Evolutionary conservation across 1,140 invertebrate genomes (phyloP), one percentile per base, ranked within the genome.

Genomic region (Pissodes strobi): DNA sequence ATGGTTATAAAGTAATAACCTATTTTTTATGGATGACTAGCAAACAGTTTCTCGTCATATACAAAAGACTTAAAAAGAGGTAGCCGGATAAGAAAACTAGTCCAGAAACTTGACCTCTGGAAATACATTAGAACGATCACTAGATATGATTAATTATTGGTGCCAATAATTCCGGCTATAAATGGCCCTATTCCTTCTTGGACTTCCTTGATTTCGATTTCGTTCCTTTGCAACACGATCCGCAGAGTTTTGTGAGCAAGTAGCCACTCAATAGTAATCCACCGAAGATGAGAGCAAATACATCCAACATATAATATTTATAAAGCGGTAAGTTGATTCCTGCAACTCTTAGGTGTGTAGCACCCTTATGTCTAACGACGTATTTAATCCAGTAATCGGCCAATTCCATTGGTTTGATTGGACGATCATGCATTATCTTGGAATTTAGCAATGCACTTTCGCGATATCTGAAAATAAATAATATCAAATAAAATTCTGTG

Each of bases 341-440:
- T 1, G 84, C 81, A 5, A 84, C 81, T 68, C 84, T 81, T 9
- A 88, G 74, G 75, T 88, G 86, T 55, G 82, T 81, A 2, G 86
- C 86, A 0, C 87, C 87, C 69, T 85, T 85, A 68, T 89, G 86
- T 56, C 84, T 79, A 2, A 88, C 79, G 0, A 88, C 85, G 64
- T 88, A 88, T 75, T 88, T 86, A 0, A 85, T 85, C 87, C 87
- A 89, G 70, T 87, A 88, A n/a, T 87, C 79, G 0, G 86, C 86
- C 46, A 82, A 80, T 37, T 87, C 83, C 18, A 87, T 62, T 0
- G 86, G 86, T 5, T 70, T 68, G 55, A 80, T 67, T 1, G 83
- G 84, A 25, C 80, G 76, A 62, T 87, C 85, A 10, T 76, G 79
- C 74, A 85, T 84, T 2, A 81, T 71, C 58, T 70, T 69, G 0